These are phyloP conservation scores for Elysia chlorotica DNA, from an alignment of 1,140 invertebrate species.

Conservation along the genomic window DNA sequence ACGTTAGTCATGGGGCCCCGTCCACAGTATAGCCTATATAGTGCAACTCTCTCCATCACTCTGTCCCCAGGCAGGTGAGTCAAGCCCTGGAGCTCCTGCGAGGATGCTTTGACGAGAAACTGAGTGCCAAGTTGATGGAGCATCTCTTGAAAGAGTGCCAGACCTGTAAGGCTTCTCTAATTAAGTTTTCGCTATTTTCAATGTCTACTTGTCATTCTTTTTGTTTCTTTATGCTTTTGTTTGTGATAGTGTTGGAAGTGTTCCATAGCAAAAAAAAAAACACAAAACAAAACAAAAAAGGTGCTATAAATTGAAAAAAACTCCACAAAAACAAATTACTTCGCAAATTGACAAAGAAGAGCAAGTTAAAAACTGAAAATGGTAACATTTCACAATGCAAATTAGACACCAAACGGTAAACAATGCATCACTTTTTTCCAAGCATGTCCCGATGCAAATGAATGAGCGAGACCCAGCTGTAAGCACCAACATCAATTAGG, in stretches of 20 bases:
- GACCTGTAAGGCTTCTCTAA: slow-evolving; percentile 59
- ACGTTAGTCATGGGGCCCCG: too few relatives aligned
- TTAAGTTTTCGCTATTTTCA: too few relatives aligned
- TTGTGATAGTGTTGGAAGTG: not conserved
- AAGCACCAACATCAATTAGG: too few relatives aligned
- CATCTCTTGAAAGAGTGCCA: slow-evolving; percentile 63
- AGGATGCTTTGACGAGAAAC: slow-evolving; percentile 49
- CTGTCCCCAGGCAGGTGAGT: slow-evolving; percentile 64
- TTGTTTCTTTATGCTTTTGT: slow-evolving; percentile 8
- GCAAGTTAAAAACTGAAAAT: too few relatives aligned
- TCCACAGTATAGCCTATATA: too few relatives aligned
- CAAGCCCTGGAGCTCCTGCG: slow-evolving; percentile 68
- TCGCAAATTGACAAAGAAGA: not conserved
- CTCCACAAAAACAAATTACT: not conserved
- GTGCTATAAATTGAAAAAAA: not conserved
- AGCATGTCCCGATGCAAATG: too few relatives aligned
- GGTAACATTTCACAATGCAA: too few relatives aligned
- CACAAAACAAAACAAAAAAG: not conserved
- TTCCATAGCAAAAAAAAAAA: not conserved
- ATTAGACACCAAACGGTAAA: too few relatives aligned
- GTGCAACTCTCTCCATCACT: too few relatives aligned
- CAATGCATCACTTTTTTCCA: too few relatives aligned
- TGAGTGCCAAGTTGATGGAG: slow-evolving; percentile 58
- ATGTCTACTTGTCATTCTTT: too few relatives aligned
- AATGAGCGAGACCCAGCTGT: too few relatives aligned